Percentiles rank a stretch among this genome's conserved stretches.
These are phyloP conservation scores for Centruroides vittatus DNA, from an alignment of 1,140 invertebrate genomes.

Conservation along the genomic window DNA sequence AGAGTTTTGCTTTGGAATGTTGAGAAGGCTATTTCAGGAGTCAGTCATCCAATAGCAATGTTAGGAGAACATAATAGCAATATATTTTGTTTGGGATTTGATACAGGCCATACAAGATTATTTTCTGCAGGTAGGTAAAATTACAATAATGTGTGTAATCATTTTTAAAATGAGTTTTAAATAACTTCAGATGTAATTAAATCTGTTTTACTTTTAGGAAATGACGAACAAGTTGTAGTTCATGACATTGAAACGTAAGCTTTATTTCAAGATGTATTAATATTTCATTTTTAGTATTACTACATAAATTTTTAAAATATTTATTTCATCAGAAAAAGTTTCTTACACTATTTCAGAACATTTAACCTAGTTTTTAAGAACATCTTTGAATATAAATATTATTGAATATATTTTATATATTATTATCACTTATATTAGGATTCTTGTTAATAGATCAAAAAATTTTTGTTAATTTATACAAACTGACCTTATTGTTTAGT, in stretches of 20 bases:
- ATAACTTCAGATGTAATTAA: neutral
- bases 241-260: constrained; percentile 64
- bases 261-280: neutral
- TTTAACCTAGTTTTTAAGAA: too few species aligned
- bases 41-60: constrained; percentile 47
- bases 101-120: constrained; percentile 57
- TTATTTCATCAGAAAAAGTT: too few species aligned
- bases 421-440: too few species aligned
- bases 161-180: neutral
- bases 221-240: constrained; percentile 84
- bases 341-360: too few species aligned
- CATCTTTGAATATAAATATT: too few species aligned
- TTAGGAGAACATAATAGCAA: constrained; percentile 74
- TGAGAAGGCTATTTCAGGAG: constrained; percentile 50
- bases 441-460: too few species aligned
- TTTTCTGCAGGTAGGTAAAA: constrained; percentile 56
- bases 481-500: too few species aligned
- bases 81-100: constrained; percentile 81
- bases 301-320: too few species aligned
- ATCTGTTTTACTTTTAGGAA: constrained; percentile 36
- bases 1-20: constrained; percentile 79
- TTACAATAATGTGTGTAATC: neutral
- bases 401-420: too few species aligned
- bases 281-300: too few species aligned
- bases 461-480: too few species aligned